Evolutionary conservation across 2,113 vertebrate species (phyloP).

Genomic region (Eonycteris spelaea): DNA sequence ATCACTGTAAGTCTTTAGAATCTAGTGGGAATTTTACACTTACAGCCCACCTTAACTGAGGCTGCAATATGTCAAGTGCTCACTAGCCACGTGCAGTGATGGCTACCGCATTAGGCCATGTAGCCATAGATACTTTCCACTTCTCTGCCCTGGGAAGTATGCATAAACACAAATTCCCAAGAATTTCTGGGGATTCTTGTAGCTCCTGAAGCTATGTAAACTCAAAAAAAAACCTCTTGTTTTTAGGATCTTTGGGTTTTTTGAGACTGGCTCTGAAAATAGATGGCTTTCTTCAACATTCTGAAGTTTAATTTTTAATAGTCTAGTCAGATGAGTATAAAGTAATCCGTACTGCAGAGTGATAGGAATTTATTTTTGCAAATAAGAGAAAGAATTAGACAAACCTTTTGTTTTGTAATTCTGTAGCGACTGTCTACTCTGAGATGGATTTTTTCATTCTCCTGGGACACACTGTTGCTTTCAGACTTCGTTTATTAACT

Average conservation of each 20-base stretch:
- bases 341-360: background rate
- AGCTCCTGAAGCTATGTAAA: background rate
- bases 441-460: background rate
- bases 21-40: background rate
- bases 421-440: background rate
- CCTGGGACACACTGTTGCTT: background rate
- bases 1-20: background rate
- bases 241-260: background rate
- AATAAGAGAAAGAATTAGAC: background rate
- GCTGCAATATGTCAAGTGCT: background rate
- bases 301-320: conserved; percentile 18
- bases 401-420: background rate
- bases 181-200: background rate
- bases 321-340: background rate
- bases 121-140: background rate
- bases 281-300: background rate
- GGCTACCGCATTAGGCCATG: background rate
- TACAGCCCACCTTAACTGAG: accelerated
- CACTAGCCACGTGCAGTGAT: background rate
- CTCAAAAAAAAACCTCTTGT: background rate
- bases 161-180: background rate
- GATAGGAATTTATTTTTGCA: conserved; percentile 20
- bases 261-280: background rate
- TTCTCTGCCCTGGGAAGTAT: background rate
- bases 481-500: conserved; percentile 2